These are phyloP conservation scores for Doris montereyensis DNA, from an alignment of 2,888 invertebrate species.

Conservation along the genomic window DNA sequence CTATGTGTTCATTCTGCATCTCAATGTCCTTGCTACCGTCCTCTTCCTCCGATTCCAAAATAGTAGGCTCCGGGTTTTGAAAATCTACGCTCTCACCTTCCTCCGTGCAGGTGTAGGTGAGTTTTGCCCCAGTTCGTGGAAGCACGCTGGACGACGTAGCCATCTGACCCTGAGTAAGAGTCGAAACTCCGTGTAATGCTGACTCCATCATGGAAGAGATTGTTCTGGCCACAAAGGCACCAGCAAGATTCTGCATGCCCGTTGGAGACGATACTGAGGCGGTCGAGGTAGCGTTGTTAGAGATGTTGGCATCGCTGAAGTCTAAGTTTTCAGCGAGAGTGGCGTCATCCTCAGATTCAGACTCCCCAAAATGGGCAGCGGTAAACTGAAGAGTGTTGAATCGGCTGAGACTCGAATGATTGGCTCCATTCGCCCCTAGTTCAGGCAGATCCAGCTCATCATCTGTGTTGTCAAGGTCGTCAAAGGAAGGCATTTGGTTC, in stretches of 20 bases:
- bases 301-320: slow-evolving; percentile 45
- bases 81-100: slow-evolving; percentile 47
- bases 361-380: slow-evolving; percentile 59
- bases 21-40: slow-evolving; percentile 40
- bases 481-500: slow-evolving; percentile 63
- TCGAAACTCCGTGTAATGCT: slow-evolving; percentile 54
- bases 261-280: slow-evolving; percentile 36
- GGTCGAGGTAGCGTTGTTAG: slow-evolving; percentile 7
- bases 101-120: slow-evolving; percentile 47
- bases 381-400: slow-evolving; percentile 47
- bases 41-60: slow-evolving; percentile 45
- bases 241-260: slow-evolving; percentile 46
- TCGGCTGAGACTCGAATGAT: slow-evolving; percentile 15
- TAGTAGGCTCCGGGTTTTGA: slow-evolving; percentile 45
- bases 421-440: not conserved
- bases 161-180: slow-evolving; percentile 37
- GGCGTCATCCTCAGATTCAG: slow-evolving; percentile 57
- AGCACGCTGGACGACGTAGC: slow-evolving; percentile 45
- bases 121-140: slow-evolving; percentile 45
- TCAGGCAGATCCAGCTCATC: slow-evolving; percentile 53
- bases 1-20: slow-evolving; percentile 37
- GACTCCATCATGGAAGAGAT: slow-evolving; percentile 59
- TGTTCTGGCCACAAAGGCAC: slow-evolving; percentile 54
- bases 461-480: slow-evolving; percentile 62
- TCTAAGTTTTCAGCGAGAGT: slow-evolving; percentile 45